These are phyloP conservation scores for Griposia aprilina DNA, from an alignment of 2,888 invertebrate species.

Conservation along the genomic window DNA sequence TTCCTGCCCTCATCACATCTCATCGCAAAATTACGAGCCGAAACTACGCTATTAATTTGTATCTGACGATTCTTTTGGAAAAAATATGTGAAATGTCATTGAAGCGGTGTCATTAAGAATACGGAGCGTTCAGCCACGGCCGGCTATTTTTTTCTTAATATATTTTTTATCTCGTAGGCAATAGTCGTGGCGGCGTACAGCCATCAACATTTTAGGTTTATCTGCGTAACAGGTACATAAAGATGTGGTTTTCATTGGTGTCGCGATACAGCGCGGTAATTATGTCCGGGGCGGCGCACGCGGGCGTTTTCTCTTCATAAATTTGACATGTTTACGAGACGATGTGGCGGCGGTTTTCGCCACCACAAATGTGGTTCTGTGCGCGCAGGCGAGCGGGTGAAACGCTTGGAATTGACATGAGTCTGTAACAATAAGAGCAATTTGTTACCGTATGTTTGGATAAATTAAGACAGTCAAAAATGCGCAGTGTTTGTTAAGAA, in stretches of 20 bases:
- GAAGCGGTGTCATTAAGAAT: conserved; percentile 47
- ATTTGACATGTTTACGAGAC: conserved; percentile 73
- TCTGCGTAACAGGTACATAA: conserved; percentile 81
- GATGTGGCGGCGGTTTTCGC: conserved; percentile 60
- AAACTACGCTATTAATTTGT: conserved; percentile 29
- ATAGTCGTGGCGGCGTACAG: conserved; percentile 69
- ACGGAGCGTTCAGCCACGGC: conserved; percentile 36
- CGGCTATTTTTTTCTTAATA: conserved; percentile 54
- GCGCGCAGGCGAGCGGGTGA: conserved; percentile 19
- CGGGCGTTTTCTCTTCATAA: conserved; percentile 77
- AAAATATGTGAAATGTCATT: conserved; percentile 60
- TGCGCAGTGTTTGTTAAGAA: background rate
- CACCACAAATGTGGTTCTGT: conserved; percentile 54
- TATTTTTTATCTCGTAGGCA: conserved; percentile 75
- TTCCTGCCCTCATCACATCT: conserved; percentile 2
- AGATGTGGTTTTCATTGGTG: conserved; percentile 83
- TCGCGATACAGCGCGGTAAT: conserved; percentile 80
- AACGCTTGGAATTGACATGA: background rate
- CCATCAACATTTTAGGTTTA: conserved; percentile 84
- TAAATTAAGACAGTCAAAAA: background rate
- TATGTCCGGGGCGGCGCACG: conserved; percentile 72
- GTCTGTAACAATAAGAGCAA: background rate
- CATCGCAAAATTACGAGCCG: conserved; percentile 27
- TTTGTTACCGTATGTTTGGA: background rate
- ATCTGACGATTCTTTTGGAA: conserved; percentile 38